phyloP scores from a whole-genome alignment of 2,888 invertebrate species.

The Melanchra persicariae region DNA sequence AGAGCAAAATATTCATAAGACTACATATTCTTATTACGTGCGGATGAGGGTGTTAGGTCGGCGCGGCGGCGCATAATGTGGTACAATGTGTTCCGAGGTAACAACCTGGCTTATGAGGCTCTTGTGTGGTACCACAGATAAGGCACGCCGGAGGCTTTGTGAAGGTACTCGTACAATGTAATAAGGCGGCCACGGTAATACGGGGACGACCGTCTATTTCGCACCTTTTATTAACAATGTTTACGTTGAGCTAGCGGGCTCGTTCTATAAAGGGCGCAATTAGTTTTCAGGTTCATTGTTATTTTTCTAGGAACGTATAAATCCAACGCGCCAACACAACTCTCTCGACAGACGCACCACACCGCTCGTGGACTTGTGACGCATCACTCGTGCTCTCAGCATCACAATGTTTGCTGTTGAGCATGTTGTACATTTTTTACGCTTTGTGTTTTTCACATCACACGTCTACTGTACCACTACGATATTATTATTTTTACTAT shows the following conservation, averaged over 20 bases:
- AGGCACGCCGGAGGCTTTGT: constrained; percentile 87
- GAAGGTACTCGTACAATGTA: constrained; percentile 84
- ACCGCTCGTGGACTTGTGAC: constrained; percentile 32
- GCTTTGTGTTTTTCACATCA: constrained; percentile 53
- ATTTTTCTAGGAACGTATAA: constrained; percentile 68
- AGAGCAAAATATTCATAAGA: constrained; percentile 84
- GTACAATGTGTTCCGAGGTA: constrained; percentile 88
- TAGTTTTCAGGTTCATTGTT: constrained; percentile 74
- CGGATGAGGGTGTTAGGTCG: constrained; percentile 80
- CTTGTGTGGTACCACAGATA: constrained; percentile 85
- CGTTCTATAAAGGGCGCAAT: constrained; percentile 79
- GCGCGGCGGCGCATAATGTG: constrained; percentile 86
- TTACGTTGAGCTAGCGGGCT: constrained; percentile 72
- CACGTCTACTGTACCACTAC: constrained; percentile 49
- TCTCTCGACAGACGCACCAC: constrained; percentile 48
- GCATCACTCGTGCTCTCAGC: constrained; percentile 38
- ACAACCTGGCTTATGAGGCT: constrained; percentile 88
- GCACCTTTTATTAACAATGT: constrained; percentile 84
- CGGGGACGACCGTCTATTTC: constrained; percentile 77
- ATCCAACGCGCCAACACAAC: constrained; percentile 60
- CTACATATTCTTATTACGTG: constrained; percentile 85
- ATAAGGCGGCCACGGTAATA: constrained; percentile 83
- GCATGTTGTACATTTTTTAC: constrained; percentile 62
- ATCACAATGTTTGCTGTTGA: constrained; percentile 57
- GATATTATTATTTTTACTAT: constrained; percentile 41